Conservation (phyloP, 2,888 invertebrate genomes). For the Trilocha varians region DNA sequence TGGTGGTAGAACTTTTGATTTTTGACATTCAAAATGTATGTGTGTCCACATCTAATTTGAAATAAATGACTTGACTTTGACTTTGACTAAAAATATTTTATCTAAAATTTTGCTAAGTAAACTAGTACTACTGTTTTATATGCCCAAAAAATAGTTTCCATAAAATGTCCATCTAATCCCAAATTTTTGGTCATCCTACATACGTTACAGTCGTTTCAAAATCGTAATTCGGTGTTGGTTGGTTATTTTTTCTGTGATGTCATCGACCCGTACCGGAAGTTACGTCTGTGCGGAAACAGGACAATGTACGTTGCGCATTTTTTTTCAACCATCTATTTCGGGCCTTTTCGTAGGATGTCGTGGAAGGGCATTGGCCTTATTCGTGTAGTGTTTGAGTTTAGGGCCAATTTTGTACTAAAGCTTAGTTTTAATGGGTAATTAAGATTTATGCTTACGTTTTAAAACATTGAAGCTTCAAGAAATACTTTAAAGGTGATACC, state of each 20-base stretch:
- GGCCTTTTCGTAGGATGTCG: slow-evolving; percentile 58
- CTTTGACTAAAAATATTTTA: too few species aligned
- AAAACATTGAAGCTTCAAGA: too few species aligned
- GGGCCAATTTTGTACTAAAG: background rate
- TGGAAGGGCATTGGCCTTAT: slow-evolving; percentile 2
- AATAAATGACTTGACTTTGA: too few species aligned
- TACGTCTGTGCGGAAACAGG: slow-evolving; percentile 53
- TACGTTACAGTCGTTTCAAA: slow-evolving; percentile 31
- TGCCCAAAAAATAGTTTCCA: too few species aligned
- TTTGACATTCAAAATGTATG: too few species aligned
- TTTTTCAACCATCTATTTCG: slow-evolving; percentile 50
- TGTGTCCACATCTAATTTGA: too few species aligned
- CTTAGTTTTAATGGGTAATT: too few species aligned
- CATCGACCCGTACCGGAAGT: slow-evolving; percentile 48
- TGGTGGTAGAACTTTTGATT: too few species aligned
- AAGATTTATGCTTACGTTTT: too few species aligned
- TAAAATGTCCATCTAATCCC: slow-evolving; percentile 10
- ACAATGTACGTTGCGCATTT: slow-evolving; percentile 52
- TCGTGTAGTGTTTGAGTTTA: background rate
- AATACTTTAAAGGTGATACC: too few species aligned
- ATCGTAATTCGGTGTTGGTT: slow-evolving; percentile 44
- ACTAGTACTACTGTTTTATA: too few species aligned
- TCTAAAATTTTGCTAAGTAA: too few species aligned
- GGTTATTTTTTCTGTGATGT: slow-evolving; percentile 26
- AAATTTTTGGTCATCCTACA: slow-evolving; percentile 21